These are phyloP conservation scores for Stegodyphus mimosarum DNA, from an alignment of 1,140 invertebrate species.

Conservation along the genomic window DNA sequence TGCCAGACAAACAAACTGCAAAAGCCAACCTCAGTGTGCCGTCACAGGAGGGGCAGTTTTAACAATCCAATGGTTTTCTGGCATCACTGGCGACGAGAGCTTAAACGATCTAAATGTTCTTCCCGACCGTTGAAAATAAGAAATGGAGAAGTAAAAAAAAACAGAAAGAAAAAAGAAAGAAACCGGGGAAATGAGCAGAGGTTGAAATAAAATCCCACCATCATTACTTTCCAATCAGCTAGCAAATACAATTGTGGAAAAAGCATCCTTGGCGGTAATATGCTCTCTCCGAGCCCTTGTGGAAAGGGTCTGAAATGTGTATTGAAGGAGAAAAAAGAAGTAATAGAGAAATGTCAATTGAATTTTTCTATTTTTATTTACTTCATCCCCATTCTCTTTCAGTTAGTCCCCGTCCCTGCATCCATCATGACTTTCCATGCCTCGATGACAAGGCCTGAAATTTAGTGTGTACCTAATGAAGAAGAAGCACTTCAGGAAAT, in stretches of 20 bases:
- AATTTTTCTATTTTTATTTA: too few relatives aligned
- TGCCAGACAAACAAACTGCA: too few relatives aligned
- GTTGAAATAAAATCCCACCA: not conserved
- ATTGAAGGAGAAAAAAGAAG: constrained; percentile 1
- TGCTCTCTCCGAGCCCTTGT: not conserved
- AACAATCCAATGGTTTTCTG: constrained; percentile 6
- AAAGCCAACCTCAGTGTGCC: not conserved
- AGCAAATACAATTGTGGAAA: not conserved
- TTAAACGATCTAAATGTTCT: too few relatives aligned
- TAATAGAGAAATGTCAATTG: not conserved
- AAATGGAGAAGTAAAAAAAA: too few relatives aligned
- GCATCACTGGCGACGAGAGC: constrained; percentile 1
- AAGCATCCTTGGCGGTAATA: not conserved
- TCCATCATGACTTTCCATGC: constrained; percentile 20
- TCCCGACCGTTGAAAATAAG: too few relatives aligned
- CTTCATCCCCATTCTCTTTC: too few relatives aligned
- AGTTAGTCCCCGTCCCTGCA: not conserved
- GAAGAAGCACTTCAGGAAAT: too few relatives aligned
- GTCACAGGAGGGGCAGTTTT: constrained; percentile 1
- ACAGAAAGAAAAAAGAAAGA: too few relatives aligned
- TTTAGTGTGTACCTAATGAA: not conserved
- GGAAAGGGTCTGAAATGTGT: not conserved
- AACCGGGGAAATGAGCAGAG: too few relatives aligned
- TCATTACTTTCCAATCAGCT: constrained; percentile 12
- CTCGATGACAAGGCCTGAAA: not conserved